Conservation (phyloP, 2,797 vertebrate species). For the Gymnocypris eckloni region DNA sequence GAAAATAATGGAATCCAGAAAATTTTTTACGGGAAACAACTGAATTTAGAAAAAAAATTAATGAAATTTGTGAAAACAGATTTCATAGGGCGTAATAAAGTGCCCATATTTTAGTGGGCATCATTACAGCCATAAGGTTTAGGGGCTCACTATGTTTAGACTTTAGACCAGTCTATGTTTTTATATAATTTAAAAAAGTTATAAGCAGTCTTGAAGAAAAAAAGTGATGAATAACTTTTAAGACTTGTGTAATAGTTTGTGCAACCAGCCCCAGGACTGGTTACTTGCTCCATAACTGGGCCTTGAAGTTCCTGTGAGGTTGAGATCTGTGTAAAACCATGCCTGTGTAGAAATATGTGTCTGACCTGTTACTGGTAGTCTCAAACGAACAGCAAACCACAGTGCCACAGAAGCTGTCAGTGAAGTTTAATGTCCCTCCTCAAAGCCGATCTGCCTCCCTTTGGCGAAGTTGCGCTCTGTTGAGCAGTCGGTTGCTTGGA, state of each 20-base stretch:
- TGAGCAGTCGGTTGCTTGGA: constrained; percentile 42
- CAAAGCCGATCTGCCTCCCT: constrained; percentile 5
- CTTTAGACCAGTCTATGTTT: no score
- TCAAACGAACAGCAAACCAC: constrained; percentile 14
- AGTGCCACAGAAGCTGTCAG: constrained; percentile 26
- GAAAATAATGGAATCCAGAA: no score
- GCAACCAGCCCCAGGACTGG: neutral
- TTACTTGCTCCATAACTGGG: neutral
- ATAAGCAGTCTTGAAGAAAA: neutral
- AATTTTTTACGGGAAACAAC: no score
- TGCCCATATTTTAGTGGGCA: neutral
- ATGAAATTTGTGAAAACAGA: no score
- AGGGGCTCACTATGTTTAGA: neutral
- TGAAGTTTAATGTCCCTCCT: constrained; percentile 33
- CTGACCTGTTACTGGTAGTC: neutral
- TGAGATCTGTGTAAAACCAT: neutral
- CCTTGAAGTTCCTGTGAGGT: neutral
- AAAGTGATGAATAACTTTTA: no score
- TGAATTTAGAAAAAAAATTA: no score
- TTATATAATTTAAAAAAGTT: neutral
- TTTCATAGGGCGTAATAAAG: neutral
- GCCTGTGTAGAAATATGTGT: neutral
- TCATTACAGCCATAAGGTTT: neutral
- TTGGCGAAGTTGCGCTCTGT: constrained; percentile 11
- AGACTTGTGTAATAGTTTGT: neutral